Evolutionary conservation across 2,888 invertebrate genomes (phyloP), one percentile per base, ranked within the genome.

Genomic region (Fabriciana adippe): DNA sequence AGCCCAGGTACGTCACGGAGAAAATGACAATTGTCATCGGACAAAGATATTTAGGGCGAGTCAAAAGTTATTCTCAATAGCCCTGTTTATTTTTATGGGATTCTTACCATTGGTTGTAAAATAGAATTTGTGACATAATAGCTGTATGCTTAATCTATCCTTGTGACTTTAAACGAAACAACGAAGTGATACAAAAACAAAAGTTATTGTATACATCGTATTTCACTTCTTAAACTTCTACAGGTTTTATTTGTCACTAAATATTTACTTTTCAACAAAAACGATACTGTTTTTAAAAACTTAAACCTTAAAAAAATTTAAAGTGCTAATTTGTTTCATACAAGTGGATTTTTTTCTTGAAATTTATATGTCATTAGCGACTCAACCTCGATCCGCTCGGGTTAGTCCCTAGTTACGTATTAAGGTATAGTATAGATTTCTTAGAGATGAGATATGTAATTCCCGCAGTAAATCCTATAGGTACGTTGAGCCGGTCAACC

Each of bases 1-100:
- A 78, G 76, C 80, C 76, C 90, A 91, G 92, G 91, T 90, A 90
- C 78, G 81, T 73, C 69, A 81, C 87, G 35, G 90, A 88, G 89
- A 87, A 87, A 88, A 85, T 82, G 86, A 86, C 87, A 82, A 87
- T 88, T 86, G 89, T 59, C 59, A 16, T 85, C 81, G 78, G 76
- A 85, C 85, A 86, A 60, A 67, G 84, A 85, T 82, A 82, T 87
- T 88, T 81, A 82, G 87, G 87, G 81, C 87, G 84, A 90, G 90
- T 89, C 88, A 89, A 88, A 88, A 87, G 86, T 89, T 86, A 88
- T 82, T 79, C 75, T 79, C 21, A 55, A 61, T 79, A 78, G 80
- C 35, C 35, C 11, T 85, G 85, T 85, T 85, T 88, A 85, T 84
- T 87, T 88, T 87, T 82, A 85, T 77, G 79, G 77, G 80, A 81